A percentile compares a stretch with the other conserved stretches of the same genome.
phyloP scores from a whole-genome alignment of 2,888 invertebrate species.

The Lasioglossum malachurum region DNA sequence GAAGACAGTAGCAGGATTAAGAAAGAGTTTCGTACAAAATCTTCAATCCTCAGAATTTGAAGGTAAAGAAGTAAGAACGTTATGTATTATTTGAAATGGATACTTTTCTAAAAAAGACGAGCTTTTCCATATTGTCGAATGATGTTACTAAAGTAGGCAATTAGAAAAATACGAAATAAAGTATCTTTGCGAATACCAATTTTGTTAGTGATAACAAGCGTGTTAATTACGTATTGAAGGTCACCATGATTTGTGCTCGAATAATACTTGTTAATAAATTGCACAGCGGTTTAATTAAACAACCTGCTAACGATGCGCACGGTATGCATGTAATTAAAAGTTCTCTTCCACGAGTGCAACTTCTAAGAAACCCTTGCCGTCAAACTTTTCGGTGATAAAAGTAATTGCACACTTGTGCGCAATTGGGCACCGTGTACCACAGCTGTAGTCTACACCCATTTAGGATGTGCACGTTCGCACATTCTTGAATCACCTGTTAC shows the following conservation, averaged over 20 bases:
- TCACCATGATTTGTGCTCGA: background rate
- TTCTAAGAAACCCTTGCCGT: background rate
- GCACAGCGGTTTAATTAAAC: conserved; percentile 1
- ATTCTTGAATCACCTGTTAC: conserved; percentile 1
- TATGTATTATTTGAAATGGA: no score
- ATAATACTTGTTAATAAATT: background rate
- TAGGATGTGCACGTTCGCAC: background rate
- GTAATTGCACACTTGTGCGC: background rate
- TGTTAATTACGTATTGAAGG: background rate
- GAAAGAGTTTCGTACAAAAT: no score
- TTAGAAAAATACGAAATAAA: no score
- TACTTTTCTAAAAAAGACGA: no score
- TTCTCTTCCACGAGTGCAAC: background rate
- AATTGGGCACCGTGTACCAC: background rate
- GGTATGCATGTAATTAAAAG: conserved; percentile 6
- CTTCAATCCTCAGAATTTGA: no score
- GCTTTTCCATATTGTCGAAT: no score
- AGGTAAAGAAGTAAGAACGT: no score
- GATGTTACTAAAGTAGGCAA: no score
- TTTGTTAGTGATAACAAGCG: no score
- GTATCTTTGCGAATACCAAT: no score
- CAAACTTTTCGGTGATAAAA: conserved; percentile 3
- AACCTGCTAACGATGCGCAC: background rate
- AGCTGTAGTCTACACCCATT: background rate
- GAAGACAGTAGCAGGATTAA: no score